Base-by-base conservation (phyloP, 2,113 vertebrate species). In the Spea multiplicata region DNA sequence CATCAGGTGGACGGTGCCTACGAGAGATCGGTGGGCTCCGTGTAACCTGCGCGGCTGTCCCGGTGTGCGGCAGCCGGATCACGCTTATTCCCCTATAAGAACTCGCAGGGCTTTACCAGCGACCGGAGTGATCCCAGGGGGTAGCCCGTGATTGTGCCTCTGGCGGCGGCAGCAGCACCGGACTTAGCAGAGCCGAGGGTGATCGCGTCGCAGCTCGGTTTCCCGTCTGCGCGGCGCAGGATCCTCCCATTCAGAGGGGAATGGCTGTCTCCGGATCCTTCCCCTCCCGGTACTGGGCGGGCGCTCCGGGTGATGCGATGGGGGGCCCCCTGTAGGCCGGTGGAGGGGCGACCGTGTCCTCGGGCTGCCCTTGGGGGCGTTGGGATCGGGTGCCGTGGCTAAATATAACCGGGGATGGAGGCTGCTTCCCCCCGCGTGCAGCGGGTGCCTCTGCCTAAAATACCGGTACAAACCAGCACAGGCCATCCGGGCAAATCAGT, bases 261-360 rank as follows among this genome's bases (percentile, higher is more conserved):
- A 30, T 30, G 30, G 30, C 46, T 61, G 49, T 52, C 64, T 71
- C 67, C 67, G 67, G 67, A 50, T 78, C 67, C 68, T 69, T 68
- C 72, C 68, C 76, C 69, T 78, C 76, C 76, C 76, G 67, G 76
- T 78, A 13, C 68, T 45, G 76, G 76, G 67, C 76, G 68, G 55
- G 52, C 13, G 30, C 61, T 53, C 5, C 16, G 48, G 44, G 72
- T 17, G 65, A 7, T 44, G 76, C 17, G 59, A 48, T 10, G 30
- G 69, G 59, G 67, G 30, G 76, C 68, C 76, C 76, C 67, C 76
- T 78, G 57, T 59, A 78, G 76, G 76, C 76, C 1, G 45, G 48
- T 14, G 12, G 4, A 48, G 49, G 45, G 17, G 66, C 5, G 13
- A 7, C 8, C 14, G 47, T 71, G 76, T 71, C 75, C 76, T 78